Conservation (phyloP, 92 coral and sea anemone species). For the Desmophyllum pertusum region DNA sequence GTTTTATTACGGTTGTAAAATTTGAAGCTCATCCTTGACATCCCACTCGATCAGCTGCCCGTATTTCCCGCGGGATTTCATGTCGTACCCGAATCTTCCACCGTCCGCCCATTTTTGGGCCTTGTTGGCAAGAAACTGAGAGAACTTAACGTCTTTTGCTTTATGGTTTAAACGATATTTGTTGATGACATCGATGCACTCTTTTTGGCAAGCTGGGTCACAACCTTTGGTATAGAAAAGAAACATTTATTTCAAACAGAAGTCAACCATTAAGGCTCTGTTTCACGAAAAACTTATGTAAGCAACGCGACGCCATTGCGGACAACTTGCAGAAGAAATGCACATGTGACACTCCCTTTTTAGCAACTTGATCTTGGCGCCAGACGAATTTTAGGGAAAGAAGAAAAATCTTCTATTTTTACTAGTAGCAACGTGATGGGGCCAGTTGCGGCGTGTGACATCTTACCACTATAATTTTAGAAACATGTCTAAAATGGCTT, state of each 20-base stretch:
- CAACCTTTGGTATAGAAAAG: conserved; percentile 57
- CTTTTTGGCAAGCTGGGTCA: conserved; percentile 65
- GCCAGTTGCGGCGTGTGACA: too few species aligned
- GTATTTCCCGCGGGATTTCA: conserved; percentile 79
- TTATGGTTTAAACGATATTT: conserved; percentile 76
- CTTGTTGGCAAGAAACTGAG: conserved; percentile 71
- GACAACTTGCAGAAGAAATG: too few species aligned
- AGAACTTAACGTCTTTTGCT: conserved; percentile 69
- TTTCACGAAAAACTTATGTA: too few species aligned
- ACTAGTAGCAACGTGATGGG: too few species aligned
- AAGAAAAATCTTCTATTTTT: too few species aligned
- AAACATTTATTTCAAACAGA: not conserved
- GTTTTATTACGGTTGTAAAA: conserved; percentile 77
- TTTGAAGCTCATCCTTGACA: conserved; percentile 75
- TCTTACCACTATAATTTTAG: too few species aligned
- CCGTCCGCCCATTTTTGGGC: conserved; percentile 91
- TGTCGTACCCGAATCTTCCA: conserved; percentile 86
- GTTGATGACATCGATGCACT: conserved; percentile 81
- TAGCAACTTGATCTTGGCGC: too few species aligned
- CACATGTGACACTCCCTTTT: too few species aligned
- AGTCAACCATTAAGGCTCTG: not conserved
- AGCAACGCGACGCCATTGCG: too few species aligned
- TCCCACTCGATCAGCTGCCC: conserved; percentile 96
- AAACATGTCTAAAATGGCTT: too few species aligned
- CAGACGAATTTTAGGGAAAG: too few species aligned